Evolutionary conservation across 2,888 invertebrate species (phyloP).

Genomic region (Watsonalla cultraria): DNA sequence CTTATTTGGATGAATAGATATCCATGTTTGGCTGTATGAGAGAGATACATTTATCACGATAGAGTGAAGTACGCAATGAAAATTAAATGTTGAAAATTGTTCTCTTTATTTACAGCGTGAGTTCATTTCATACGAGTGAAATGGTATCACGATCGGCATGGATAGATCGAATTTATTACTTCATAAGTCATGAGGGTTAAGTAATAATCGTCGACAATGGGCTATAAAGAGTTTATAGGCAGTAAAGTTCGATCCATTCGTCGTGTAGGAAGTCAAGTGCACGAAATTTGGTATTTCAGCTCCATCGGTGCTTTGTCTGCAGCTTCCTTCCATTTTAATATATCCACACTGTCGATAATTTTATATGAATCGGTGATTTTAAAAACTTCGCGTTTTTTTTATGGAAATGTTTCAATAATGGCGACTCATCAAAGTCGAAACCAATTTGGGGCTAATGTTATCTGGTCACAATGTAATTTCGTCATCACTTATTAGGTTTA

Average conservation of each 20-base stretch:
- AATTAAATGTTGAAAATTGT: slow-evolving; percentile 27
- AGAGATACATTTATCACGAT: slow-evolving; percentile 25
- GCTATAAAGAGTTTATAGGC: slow-evolving; percentile 76
- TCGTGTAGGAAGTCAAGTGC: slow-evolving; percentile 53
- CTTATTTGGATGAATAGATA: slow-evolving; percentile 31
- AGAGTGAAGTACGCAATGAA: slow-evolving; percentile 25
- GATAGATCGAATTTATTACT: slow-evolving; percentile 73
- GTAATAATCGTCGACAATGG: slow-evolving; percentile 77
- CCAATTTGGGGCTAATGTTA: no score
- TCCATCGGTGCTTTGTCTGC: slow-evolving; percentile 25
- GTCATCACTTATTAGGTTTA: no score
- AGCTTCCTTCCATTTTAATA: slow-evolving; percentile 32
- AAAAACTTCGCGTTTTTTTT: no score
- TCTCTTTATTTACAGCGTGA: slow-evolving; percentile 35
- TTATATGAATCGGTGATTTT: slow-evolving; percentile 10
- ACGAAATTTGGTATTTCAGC: slow-evolving; percentile 45
- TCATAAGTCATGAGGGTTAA: slow-evolving; percentile 77
- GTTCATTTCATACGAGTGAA: slow-evolving; percentile 36
- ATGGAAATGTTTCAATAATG: no score
- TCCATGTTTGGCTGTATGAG: slow-evolving; percentile 23
- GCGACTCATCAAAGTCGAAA: no score
- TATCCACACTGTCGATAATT: slow-evolving; percentile 28
- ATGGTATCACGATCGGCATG: slow-evolving; percentile 53
- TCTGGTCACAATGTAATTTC: no score
- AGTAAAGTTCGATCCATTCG: slow-evolving; percentile 71